Percentiles rank a stretch among this genome's conserved stretches.
phyloP scores from a whole-genome alignment of 2,113 vertebrate genomes.

The Embiotoca jacksoni region DNA sequence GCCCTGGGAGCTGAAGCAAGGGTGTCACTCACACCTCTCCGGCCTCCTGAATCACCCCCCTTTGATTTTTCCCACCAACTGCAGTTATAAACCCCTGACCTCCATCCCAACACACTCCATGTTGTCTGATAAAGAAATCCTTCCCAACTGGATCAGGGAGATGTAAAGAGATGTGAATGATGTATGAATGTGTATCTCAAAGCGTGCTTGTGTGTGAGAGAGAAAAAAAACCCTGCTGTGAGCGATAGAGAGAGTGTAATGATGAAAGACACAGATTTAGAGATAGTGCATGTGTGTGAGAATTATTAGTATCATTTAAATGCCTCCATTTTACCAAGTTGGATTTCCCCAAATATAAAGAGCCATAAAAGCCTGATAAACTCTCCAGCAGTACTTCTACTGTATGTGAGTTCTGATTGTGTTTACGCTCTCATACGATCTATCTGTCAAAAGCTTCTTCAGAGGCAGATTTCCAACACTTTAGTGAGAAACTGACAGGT shows the following conservation, averaged over 20 bases:
- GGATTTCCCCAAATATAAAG: constrained; percentile 74
- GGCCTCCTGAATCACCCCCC: constrained; percentile 22
- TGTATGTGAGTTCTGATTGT: not conserved
- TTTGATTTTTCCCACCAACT: not conserved
- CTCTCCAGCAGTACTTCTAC: not conserved
- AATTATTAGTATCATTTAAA: constrained; percentile 21
- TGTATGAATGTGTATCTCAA: not conserved
- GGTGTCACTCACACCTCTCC: constrained; percentile 71
- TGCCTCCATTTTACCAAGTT: constrained; percentile 18
- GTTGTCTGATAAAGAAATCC: constrained; percentile 31
- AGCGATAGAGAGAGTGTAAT: constrained; percentile 1
- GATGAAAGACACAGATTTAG: constrained; percentile 51
- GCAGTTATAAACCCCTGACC: constrained; percentile 44
- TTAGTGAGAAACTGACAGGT: constrained; percentile 60
- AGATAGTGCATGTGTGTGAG: constrained; percentile 36
- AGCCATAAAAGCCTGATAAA: constrained; percentile 27
- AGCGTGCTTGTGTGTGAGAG: constrained; percentile 6
- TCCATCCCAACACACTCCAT: constrained; percentile 1
- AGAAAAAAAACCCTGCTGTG: not conserved
- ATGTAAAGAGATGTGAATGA: not conserved
- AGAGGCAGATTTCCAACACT: constrained; percentile 30
- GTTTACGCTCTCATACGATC: constrained; percentile 22
- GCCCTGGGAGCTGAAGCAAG: constrained; percentile 57
- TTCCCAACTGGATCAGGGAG: not conserved
- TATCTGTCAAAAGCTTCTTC: constrained; percentile 36